Percentiles rank a stretch among this genome's conserved stretches.
phyloP scores from a whole-genome alignment of 53 echinoderm and acorn worm genomes.

The Crossaster papposus region DNA sequence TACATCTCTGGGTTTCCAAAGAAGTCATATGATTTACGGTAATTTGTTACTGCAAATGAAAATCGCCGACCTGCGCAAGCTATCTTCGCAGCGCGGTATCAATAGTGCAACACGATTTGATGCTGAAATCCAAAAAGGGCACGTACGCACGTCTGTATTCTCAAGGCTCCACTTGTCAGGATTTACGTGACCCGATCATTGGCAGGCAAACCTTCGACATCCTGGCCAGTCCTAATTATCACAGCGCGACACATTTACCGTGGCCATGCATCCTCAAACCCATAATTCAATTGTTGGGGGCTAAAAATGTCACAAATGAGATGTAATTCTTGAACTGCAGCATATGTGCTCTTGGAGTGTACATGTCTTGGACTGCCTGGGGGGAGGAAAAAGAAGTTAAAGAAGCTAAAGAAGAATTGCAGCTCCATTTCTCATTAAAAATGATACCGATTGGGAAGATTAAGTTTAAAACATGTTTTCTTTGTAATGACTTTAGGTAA shows the following conservation, averaged over 20 bases:
- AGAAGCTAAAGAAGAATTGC: neutral
- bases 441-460: neutral
- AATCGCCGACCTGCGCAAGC: neutral
- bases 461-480: no score
- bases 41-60: neutral
- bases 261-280: neutral
- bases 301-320: neutral
- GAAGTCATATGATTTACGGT: neutral
- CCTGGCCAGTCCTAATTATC: constrained; percentile 12
- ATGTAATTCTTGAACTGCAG: neutral
- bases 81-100: neutral
- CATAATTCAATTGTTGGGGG: neutral
- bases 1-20: neutral
- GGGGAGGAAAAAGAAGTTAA: no score
- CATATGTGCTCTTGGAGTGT: neutral
- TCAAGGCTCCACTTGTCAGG: neutral
- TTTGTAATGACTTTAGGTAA: no score
- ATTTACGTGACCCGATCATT: neutral
- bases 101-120: neutral
- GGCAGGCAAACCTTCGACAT: neutral
- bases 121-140: neutral
- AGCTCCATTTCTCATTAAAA: neutral
- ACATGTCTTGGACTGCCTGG: neutral
- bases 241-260: constrained; percentile 6
- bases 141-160: neutral